Evolutionary conservation across 2,113 vertebrate species (phyloP).

Genomic region (Setophaga kirtlandii): DNA sequence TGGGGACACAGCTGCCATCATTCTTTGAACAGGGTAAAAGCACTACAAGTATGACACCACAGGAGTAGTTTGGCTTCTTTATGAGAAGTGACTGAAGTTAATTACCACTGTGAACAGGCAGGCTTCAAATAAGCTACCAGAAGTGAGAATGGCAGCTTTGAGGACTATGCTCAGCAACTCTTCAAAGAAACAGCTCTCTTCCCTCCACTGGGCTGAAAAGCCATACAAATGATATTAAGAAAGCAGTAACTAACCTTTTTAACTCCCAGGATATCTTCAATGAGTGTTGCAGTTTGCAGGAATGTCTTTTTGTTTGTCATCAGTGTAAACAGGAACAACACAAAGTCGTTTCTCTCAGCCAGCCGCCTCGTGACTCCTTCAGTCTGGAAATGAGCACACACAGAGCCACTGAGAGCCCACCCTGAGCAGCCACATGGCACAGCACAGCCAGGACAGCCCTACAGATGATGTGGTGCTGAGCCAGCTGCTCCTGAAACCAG

Average conservation of each 20-base stretch:
- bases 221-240: not conserved
- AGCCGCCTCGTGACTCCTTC: slow-evolving; percentile 91
- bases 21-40: not conserved
- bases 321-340: slow-evolving; percentile 92
- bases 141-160: not conserved
- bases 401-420: not conserved
- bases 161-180: not conserved
- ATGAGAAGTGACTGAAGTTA: not conserved
- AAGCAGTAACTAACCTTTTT: slow-evolving; percentile 85
- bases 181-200: not conserved
- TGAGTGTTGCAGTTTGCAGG: slow-evolving; percentile 92
- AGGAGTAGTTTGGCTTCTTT: not conserved
- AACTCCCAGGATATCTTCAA: slow-evolving; percentile 93
- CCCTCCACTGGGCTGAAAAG: not conserved
- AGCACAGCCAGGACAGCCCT: not conserved
- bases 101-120: not conserved
- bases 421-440: not conserved
- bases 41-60: not conserved
- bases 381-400: slow-evolving; percentile 72
- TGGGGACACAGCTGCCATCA: not conserved
- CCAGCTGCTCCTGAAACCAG: not conserved
- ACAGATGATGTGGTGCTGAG: not conserved
- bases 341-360: slow-evolving; percentile 93
- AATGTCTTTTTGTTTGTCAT: slow-evolving; percentile 98
- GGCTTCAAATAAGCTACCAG: not conserved